Evolutionary conservation across 2,888 invertebrate genomes (phyloP), one percentile per base, ranked within the genome.

Genomic region (Perithous albicinctus): DNA sequence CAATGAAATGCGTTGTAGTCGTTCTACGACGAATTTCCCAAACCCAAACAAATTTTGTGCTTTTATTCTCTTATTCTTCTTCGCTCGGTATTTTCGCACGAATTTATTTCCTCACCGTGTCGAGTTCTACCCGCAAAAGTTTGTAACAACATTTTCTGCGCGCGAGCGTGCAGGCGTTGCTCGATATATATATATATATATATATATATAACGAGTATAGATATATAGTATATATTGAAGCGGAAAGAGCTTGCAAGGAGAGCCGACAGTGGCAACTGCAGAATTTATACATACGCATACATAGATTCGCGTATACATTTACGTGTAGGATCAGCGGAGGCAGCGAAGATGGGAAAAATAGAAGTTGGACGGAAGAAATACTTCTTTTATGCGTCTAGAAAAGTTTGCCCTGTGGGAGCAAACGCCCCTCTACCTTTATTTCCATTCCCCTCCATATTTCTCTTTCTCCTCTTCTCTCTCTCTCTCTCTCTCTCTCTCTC

Each of bases 381-480:
- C 67, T 51, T 74, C 73, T 79, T 79, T 79, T 79, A 67, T 79
- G 51, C 67, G 63, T 67, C 66, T 32, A 63, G 67, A 61, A 69
- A 79, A 79, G 67, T 73, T 79, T 74, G 61, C 10, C 59, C 73
- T 41, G 67, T 67, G 67, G 32, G 63, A 61, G n/a, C 18, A 48
- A 61, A 61, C 54, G 26, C 26, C 72, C 51, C 43, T 18, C 23
- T 41, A 15, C 38, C 43, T 63, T n/a, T n/a, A n/a, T n/a, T 51
- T 29, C 41, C 35, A n/a, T 18, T 10, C 8, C 32, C 10, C 18
- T 20, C 80, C 81, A 78, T 78, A 69, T 64, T 78, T 82, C 85
- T 80, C 84, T 83, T 75, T 48, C 10, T 35, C 35, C 38, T 56
- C 83, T 78, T 84, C 76, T 78, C 77, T 73, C 80, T 75, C 83